A percentile compares a stretch with the other conserved stretches of the same genome.
Evolutionary conservation across 2,888 invertebrate species (phyloP).

Genomic region (Cataglyphis albicans): DNA sequence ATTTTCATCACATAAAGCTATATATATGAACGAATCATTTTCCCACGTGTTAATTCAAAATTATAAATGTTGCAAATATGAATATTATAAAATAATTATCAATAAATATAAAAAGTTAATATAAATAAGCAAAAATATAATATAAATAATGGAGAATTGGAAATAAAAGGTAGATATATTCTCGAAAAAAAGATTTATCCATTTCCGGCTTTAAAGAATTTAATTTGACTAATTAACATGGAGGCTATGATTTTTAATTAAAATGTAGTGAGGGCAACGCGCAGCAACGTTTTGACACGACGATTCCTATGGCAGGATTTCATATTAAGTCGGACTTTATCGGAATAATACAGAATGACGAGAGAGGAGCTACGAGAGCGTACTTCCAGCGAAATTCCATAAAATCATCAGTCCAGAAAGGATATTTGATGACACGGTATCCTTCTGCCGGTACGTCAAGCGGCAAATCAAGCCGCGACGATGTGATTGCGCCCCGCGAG

Average conservation of each 20-base stretch:
- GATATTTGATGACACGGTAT: conserved; percentile 53
- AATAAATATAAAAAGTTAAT: background rate
- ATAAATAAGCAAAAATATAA: background rate
- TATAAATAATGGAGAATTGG: background rate
- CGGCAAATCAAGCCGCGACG: conserved; percentile 43
- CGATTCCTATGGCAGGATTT: background rate
- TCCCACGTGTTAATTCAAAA: background rate
- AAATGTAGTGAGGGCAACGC: background rate
- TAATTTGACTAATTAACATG: background rate
- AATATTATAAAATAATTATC: background rate
- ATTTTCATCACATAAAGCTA: background rate
- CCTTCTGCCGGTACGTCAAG: conserved; percentile 40
- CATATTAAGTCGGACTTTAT: conserved; percentile 7
- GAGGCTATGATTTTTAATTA: conserved; percentile 3
- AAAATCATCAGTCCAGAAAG: conserved; percentile 54
- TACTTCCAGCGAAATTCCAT: conserved; percentile 44
- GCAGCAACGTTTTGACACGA: conserved; percentile 10
- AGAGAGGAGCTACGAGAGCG: conserved; percentile 34
- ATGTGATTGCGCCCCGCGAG: conserved; percentile 36
- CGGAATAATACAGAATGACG: conserved; percentile 3
- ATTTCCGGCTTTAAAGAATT: background rate
- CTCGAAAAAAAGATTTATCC: background rate
- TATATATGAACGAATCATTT: background rate
- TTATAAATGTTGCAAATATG: background rate
- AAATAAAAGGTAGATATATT: background rate